These are phyloP conservation scores for Pteria penguin DNA, from an alignment of 2,888 invertebrate genomes.

Conservation along the genomic window DNA sequence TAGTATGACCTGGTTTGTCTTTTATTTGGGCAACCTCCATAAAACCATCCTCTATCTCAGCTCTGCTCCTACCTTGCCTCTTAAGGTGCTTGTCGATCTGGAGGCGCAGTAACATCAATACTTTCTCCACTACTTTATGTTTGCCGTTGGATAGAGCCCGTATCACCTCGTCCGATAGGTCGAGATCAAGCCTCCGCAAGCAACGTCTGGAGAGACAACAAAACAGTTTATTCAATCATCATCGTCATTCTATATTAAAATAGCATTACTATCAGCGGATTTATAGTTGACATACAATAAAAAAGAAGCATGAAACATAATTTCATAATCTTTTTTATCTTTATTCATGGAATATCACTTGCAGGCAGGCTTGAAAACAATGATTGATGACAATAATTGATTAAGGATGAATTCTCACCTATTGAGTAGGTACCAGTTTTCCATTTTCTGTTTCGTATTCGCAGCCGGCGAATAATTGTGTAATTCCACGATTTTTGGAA, in stretches of 20 bases:
- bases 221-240: too few species aligned
- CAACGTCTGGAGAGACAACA: too few species aligned
- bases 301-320: not conserved
- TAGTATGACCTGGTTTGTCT: constrained; percentile 9
- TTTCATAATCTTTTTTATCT: too few species aligned
- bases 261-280: not conserved
- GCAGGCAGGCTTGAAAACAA: not conserved
- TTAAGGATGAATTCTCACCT: constrained; percentile 66
- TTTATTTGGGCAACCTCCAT: not conserved
- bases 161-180: constrained; percentile 70
- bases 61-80: constrained; percentile 59
- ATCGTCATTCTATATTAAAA: too few species aligned
- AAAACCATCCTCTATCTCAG: constrained; percentile 29
- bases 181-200: constrained; percentile 61
- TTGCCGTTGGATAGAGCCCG: constrained; percentile 63
- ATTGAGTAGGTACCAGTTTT: constrained; percentile 80
- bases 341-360: too few species aligned
- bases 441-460: constrained; percentile 76
- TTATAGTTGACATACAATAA: not conserved
- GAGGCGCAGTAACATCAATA: constrained; percentile 65
- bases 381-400: not conserved
- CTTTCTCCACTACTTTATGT: constrained; percentile 66
- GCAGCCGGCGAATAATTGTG: constrained; percentile 78
- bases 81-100: constrained; percentile 69
- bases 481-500: constrained; percentile 78